Percentiles rank a stretch among this genome's conserved stretches.
These are phyloP conservation scores for Papilio demoleus DNA, from an alignment of 2,888 invertebrate species.

Conservation along the genomic window DNA sequence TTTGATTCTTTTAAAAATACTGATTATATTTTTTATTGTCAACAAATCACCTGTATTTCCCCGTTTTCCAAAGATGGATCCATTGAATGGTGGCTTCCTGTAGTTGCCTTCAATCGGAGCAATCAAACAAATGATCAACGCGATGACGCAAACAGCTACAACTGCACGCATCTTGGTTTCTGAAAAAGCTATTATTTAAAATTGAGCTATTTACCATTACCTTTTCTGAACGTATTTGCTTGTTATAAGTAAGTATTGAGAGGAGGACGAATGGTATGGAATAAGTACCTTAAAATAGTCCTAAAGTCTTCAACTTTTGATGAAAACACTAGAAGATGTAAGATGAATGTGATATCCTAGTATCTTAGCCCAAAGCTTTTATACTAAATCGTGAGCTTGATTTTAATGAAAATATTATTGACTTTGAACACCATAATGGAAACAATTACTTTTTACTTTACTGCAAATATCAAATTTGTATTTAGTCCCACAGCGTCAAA, in stretches of 20 bases:
- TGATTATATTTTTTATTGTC: neutral
- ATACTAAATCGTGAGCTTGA: constrained; percentile 4
- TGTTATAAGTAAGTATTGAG: neutral
- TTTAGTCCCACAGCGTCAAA: neutral
- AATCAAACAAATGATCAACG: constrained; percentile 70
- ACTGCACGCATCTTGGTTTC: constrained; percentile 50
- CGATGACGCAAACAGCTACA: constrained; percentile 58
- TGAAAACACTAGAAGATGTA: constrained; percentile 12
- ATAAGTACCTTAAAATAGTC: constrained; percentile 3
- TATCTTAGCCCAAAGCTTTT: constrained; percentile 28
- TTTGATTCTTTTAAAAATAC: neutral
- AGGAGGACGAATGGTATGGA: neutral
- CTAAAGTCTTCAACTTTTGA: neutral
- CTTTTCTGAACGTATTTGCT: neutral
- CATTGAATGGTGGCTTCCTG: constrained; percentile 95
- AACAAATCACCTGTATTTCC: constrained; percentile 75
- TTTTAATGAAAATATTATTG: constrained; percentile 8
- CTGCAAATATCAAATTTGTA: constrained; percentile 1
- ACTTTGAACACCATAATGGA: neutral
- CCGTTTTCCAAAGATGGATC: constrained; percentile 95
- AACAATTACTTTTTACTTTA: neutral
- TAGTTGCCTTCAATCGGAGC: constrained; percentile 86
- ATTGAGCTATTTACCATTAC: too few species aligned
- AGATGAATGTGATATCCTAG: constrained; percentile 21
- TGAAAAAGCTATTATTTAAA: constrained; percentile 23